phyloP scores from a whole-genome alignment of 2,797 vertebrate genomes.

The Kryptolebias ocellatus region DNA sequence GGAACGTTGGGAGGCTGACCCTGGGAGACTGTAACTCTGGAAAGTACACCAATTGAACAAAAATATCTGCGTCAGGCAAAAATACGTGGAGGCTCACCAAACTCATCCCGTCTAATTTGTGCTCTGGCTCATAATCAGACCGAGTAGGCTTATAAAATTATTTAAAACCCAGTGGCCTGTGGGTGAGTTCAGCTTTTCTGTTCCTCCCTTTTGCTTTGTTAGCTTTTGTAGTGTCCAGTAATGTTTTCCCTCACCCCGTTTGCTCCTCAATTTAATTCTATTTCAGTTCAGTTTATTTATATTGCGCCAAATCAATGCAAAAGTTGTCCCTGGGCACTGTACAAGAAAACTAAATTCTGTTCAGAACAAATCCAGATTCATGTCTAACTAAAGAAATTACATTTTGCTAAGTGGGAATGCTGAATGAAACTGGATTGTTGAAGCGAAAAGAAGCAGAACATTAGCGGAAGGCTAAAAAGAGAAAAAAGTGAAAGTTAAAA shows the following conservation, averaged over 20 bases:
- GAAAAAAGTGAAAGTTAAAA: too few relatives aligned
- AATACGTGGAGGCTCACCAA: constrained; percentile 55
- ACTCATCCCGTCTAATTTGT: constrained; percentile 60
- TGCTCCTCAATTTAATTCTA: too few relatives aligned
- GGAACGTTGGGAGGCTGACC: constrained; percentile 37
- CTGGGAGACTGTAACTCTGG: constrained; percentile 39
- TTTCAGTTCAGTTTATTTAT: too few relatives aligned
- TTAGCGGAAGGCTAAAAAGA: too few relatives aligned
- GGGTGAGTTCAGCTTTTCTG: constrained; percentile 5
- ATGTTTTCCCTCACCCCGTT: not conserved
- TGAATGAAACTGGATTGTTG: too few relatives aligned
- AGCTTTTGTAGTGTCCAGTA: not conserved
- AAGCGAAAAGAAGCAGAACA: too few relatives aligned
- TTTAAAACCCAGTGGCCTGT: constrained; percentile 20
- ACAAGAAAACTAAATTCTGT: too few relatives aligned
- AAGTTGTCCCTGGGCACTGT: too few relatives aligned
- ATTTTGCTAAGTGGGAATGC: too few relatives aligned
- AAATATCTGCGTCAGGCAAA: constrained; percentile 55
- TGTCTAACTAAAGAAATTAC: too few relatives aligned
- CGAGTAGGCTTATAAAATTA: constrained; percentile 19
- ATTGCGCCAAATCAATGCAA: too few relatives aligned
- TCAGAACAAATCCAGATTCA: too few relatives aligned
- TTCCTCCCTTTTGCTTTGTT: constrained; percentile 12
- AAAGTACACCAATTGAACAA: constrained; percentile 44
- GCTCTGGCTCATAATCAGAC: constrained; percentile 54